phyloP scores from a whole-genome alignment of 2,113 vertebrate genomes.

The Pristiophorus japonicus region DNA sequence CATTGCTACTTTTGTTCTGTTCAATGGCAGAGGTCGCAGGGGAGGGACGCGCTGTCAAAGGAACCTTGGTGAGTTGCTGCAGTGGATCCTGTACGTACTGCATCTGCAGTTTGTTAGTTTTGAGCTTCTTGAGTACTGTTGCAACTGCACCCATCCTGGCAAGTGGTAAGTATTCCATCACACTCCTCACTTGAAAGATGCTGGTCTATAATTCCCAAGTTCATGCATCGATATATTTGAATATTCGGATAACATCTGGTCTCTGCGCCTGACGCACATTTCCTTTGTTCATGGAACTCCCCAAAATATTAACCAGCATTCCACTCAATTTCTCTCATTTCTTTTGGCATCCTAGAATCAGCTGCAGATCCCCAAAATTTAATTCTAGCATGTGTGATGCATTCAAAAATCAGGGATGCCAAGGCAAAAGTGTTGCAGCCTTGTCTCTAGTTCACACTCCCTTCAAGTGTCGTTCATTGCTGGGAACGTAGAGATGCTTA shows the following conservation, averaged over 20 bases:
- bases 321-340: neutral
- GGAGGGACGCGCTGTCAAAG: too few species aligned
- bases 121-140: neutral
- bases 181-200: neutral
- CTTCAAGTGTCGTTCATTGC: neutral
- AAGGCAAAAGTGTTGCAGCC: too few species aligned
- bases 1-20: too few species aligned
- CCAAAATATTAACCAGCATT: neutral
- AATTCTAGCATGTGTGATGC: neutral
- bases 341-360: neutral
- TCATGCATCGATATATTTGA: neutral
- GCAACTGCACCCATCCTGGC: neutral
- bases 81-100: too few species aligned
- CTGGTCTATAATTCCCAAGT: neutral
- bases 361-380: neutral
- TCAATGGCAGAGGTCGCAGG: too few species aligned
- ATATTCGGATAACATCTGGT: neutral
- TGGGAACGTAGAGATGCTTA: neutral
- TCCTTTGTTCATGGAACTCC: neutral
- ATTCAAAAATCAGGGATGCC: neutral
- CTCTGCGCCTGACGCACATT: neutral
- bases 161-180: neutral
- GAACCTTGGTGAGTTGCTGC: too few species aligned
- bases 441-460: neutral
- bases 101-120: too few species aligned